A percentile compares a stretch with the other conserved stretches of the same genome.
Conservation (phyloP, 2,797 vertebrate genomes). For the Gambelia wislizenii region DNA sequence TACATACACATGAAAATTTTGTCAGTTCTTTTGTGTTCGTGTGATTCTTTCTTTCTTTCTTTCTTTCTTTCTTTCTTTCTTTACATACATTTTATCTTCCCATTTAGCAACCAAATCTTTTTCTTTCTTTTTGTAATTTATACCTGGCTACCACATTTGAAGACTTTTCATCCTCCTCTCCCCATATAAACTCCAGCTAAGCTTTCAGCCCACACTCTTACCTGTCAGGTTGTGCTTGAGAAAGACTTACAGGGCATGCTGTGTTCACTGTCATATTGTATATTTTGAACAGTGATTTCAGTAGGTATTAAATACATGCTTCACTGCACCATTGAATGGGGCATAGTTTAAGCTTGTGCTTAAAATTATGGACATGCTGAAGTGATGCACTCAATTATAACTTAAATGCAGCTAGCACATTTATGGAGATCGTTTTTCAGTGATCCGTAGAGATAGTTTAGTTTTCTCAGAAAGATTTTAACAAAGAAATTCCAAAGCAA, state of each 20-base stretch:
- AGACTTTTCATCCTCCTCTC: background rate
- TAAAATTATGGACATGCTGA: background rate
- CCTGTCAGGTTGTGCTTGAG: background rate
- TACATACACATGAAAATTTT: too few relatives aligned
- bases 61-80: background rate
- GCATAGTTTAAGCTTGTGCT: background rate
- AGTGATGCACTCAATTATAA: conserved; percentile 19
- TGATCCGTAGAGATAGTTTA: conserved; percentile 28
- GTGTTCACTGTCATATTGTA: background rate
- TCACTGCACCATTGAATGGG: background rate
- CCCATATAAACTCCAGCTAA: background rate
- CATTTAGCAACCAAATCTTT: background rate
- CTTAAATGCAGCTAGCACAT: conserved; percentile 1
- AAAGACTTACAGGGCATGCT: background rate
- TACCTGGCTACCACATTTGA: background rate
- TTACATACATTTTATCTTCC: background rate
- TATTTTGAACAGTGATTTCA: background rate
- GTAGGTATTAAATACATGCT: background rate
- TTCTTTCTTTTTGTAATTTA: background rate
- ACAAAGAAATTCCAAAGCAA: conserved; percentile 47
- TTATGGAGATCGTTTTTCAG: conserved; percentile 27
- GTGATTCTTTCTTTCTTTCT: background rate
- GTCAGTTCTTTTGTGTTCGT: background rate
- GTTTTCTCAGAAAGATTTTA: conserved; percentile 47
- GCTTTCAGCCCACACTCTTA: background rate